phyloP scores from a whole-genome alignment of 64 coral and sea anemone genomes.

The Cladopsammia gracilis region DNA sequence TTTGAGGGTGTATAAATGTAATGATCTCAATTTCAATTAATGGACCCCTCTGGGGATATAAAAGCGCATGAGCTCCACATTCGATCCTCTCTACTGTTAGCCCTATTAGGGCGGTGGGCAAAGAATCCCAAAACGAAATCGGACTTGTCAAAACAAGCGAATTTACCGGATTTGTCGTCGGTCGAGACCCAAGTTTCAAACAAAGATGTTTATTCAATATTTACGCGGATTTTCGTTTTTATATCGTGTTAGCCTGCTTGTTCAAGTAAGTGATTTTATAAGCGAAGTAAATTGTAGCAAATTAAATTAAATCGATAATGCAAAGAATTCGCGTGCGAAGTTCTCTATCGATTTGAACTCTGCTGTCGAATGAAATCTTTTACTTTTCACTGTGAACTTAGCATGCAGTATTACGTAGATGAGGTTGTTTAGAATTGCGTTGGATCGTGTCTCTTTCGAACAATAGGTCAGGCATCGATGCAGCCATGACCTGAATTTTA shows the following conservation, averaged over 20 bases:
- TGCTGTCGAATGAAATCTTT: too few species aligned
- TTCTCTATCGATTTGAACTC: too few species aligned
- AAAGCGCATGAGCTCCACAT: background rate
- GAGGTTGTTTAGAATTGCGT: background rate
- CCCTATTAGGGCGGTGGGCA: background rate
- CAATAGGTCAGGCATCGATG: background rate
- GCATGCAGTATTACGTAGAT: background rate
- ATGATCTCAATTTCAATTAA: background rate
- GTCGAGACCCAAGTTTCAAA: conserved; percentile 5
- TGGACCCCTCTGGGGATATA: background rate
- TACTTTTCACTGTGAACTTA: background rate
- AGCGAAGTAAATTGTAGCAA: too few species aligned
- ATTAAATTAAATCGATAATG: too few species aligned
- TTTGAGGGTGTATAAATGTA: background rate
- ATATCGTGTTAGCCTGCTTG: background rate
- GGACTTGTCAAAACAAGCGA: conserved; percentile 18
- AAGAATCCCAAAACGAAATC: background rate
- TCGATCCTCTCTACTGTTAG: background rate
- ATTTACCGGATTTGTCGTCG: conserved; percentile 7
- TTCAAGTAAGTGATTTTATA: background rate
- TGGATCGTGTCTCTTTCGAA: background rate
- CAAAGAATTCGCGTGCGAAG: too few species aligned
- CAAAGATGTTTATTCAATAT: background rate
- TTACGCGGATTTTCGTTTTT: conserved; percentile 26
- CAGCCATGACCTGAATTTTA: background rate